Evolutionary conservation across 2,113 vertebrate species (phyloP), one percentile per base, ranked within the genome.

Genomic region (Chlamydotis undulata): DNA sequence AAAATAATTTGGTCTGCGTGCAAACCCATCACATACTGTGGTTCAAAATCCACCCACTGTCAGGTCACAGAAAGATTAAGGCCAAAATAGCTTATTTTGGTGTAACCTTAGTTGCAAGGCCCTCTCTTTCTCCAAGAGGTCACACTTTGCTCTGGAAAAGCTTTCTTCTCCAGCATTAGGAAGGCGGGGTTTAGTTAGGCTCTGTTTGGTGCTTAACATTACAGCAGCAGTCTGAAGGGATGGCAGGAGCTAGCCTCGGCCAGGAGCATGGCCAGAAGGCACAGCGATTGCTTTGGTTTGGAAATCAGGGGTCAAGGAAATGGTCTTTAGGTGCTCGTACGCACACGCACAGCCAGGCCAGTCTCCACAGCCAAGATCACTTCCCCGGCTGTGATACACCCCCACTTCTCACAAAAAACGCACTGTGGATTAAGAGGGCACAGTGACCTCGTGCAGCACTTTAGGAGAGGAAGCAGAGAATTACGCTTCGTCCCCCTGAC

Each of bases 1-100:
- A 39, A 90, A 95, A 95, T 55, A 80, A 6, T 88, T 95, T 39
- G 74, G 53, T 94, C 63, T 88, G 53, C 5, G 4, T 59, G 85
- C 85, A 73, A 95, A 91, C 23, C 39, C 55, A 80, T 69, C 87
- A 52, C 14, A 21, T 31, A 55, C 35, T 0, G 9, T 18, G 35
- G 76, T 55, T 91, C 73, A 71, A 87, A 94, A 83, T 39, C 64
- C 49, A 68, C 60, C 49, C 0, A 1, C n/a, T 26, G 43, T 26
- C 45, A 77, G 37, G 89, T 76, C 25, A 74, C 31, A 77, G 78
- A 33, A 78, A 47, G 57, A 87, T 78, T 33, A 82, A 74, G 23
- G 43, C 45, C 0, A 0, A 68, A n/a, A 76, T 10, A 17, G 24
- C 41, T 81, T 35, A 25, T 77, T 90, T 78, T 67, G 52, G 23